These are phyloP conservation scores for Emydura subglobosa DNA, from an alignment of 2,113 vertebrate species.

Conservation along the genomic window DNA sequence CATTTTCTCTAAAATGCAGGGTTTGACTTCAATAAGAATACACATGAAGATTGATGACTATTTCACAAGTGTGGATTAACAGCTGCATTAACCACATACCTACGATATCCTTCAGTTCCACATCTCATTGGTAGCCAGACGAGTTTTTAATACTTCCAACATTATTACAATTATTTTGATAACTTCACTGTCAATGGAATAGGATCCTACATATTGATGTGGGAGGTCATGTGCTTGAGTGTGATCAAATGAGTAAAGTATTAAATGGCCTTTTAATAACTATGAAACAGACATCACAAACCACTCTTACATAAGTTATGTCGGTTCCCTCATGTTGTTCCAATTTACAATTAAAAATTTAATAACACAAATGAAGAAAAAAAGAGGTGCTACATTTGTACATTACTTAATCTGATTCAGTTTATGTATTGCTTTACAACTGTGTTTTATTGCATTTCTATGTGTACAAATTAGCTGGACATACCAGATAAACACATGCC, in stretches of 20 bases:
- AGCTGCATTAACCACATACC: background rate
- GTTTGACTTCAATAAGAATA: background rate
- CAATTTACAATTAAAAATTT: background rate
- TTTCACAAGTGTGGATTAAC: background rate
- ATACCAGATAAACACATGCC: fast-evolving
- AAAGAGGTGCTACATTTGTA: background rate
- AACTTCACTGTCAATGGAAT: background rate
- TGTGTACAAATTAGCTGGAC: background rate
- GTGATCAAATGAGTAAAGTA: background rate
- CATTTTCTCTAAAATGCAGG: background rate
- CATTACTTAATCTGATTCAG: background rate
- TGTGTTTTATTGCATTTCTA: background rate
- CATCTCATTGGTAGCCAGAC: no score
- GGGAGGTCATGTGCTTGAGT: background rate
- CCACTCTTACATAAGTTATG: no score
- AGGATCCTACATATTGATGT: background rate
- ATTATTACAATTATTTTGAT: background rate
- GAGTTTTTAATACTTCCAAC: background rate
- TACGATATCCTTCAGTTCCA: background rate
- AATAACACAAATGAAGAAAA: background rate
- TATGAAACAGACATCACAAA: background rate
- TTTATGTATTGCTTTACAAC: background rate
- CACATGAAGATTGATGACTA: fast-evolving
- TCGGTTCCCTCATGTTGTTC: background rate
- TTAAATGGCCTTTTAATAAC: background rate